Evolutionary conservation across 2,113 vertebrate species (phyloP).

Genomic region (Erythrocercus mccallii): DNA sequence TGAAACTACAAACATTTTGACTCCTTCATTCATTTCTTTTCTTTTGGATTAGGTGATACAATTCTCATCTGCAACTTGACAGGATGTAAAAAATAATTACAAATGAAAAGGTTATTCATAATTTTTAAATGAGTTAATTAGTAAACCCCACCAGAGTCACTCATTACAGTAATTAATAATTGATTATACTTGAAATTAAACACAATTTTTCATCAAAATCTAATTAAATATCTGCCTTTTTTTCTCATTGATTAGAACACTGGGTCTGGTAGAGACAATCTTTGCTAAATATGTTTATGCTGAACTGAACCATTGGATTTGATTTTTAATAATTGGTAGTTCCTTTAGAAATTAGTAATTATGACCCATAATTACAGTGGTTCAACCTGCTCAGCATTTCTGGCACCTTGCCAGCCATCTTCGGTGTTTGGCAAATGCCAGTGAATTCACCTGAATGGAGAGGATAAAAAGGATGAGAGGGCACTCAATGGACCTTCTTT

Average conservation of each 20-base stretch:
- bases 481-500: background rate
- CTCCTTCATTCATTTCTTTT: background rate
- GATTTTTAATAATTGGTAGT: constrained; percentile 80
- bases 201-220: constrained; percentile 97
- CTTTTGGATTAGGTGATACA: constrained; percentile 39
- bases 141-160: constrained; percentile 85
- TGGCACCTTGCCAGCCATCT: constrained; percentile 57
- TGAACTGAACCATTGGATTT: constrained; percentile 74
- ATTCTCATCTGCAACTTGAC: constrained; percentile 71
- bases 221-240: constrained; percentile 91
- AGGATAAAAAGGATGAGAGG: background rate
- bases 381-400: constrained; percentile 68
- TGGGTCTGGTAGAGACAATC: constrained; percentile 75
- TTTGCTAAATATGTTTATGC: constrained; percentile 88
- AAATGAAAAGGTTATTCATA: constrained; percentile 93
- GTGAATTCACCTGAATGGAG: background rate
- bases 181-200: constrained; percentile 99
- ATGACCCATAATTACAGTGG: constrained; percentile 76
- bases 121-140: constrained; percentile 98
- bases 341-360: constrained; percentile 80
- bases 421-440: background rate
- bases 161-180: constrained; percentile 97
- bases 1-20: background rate
- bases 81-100: constrained; percentile 80
- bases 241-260: constrained; percentile 85